Evolutionary conservation across 1,140 invertebrate genomes (phyloP).

Genomic region (Spodoptera litura): DNA sequence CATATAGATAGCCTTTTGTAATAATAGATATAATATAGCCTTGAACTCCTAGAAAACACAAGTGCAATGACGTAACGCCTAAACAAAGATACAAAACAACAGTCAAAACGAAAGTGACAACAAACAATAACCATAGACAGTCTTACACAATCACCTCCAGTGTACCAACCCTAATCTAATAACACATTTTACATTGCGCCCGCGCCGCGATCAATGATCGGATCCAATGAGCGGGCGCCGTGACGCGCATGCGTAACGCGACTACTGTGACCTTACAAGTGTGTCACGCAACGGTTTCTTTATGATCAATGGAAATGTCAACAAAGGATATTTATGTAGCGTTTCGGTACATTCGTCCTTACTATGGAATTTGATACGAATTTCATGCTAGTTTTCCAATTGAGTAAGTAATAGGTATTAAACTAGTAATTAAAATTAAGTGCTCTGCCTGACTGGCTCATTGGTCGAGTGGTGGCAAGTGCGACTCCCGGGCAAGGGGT

Average conservation of each 20-base stretch:
- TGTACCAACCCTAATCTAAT: conserved; percentile 24
- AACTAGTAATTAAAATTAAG: too few species aligned
- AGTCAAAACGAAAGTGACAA: neutral
- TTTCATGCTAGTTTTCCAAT: too few species aligned
- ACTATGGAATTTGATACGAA: too few species aligned
- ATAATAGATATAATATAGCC: too few species aligned
- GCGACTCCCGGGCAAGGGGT: too few species aligned
- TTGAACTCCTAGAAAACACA: too few species aligned
- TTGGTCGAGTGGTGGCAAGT: too few species aligned
- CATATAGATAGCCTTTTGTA: too few species aligned
- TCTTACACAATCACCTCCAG: conserved; percentile 1
- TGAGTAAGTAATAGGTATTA: too few species aligned
- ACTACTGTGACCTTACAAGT: conserved; percentile 52
- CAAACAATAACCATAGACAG: neutral
- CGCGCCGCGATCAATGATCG: conserved; percentile 51
- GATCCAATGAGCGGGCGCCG: conserved; percentile 45
- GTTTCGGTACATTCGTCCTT: too few species aligned
- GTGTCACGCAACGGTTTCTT: conserved; percentile 51
- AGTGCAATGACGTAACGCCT: too few species aligned
- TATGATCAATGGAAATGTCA: conserved; percentile 57
- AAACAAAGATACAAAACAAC: neutral
- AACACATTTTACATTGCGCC: conserved; percentile 4
- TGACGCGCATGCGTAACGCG: conserved; percentile 56
- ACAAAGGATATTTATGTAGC: conserved; percentile 40
- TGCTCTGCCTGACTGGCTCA: too few species aligned